Base-by-base conservation (phyloP, 2,888 invertebrate genomes). In the Torymus tubicola region DNA sequence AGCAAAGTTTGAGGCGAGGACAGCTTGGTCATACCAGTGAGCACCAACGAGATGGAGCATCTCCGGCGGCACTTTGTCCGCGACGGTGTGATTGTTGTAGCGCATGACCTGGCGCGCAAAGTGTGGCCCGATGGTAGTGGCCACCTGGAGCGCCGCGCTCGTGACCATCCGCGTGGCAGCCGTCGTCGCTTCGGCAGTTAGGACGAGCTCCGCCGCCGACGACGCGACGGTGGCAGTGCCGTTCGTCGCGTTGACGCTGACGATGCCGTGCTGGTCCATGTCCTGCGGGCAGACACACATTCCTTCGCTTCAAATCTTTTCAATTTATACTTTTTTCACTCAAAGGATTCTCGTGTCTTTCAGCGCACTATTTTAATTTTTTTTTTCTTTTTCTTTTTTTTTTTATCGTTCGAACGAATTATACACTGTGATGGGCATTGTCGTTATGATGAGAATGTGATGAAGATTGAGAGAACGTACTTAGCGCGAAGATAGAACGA, bases 31-130 rank as follows among this genome's bases (percentile, higher is more conserved):
- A 79, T 84, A 90, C 90, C 90, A 90, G 74, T 89, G 94, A 72
- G 96, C 93, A 90, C 96, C 95, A 83, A 96, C 92, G 91, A 95
- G 92, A 89, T 94, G 94, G 84, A 95, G 91, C 94, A 96, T 94
- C 61, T 96, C 95, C 57, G 94, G 93, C 67, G 93, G 92, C 13
- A 89, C 88, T 91, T 95, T 96, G 91, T 97, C 96, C 84, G 95
- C 95, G 83, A 96, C 96, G 78, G 96, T 96, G 88, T 95, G 93
- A 92, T 97, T 97, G 68, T 85, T 88, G 68, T 84, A 88, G 13
- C 84, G 84, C 88, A 89, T 89, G 52, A 81, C 84, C 69, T 89
- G 90, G 10, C 86, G 85, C 18, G 89, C 89, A 70, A 78, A 83
- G 42, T 87, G 87, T 12, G 90, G 89, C 63, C 88, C 89, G 0